Evolutionary conservation across 2,113 vertebrate genomes (phyloP).

Genomic region (Boulengeromyrus knoepffleri): DNA sequence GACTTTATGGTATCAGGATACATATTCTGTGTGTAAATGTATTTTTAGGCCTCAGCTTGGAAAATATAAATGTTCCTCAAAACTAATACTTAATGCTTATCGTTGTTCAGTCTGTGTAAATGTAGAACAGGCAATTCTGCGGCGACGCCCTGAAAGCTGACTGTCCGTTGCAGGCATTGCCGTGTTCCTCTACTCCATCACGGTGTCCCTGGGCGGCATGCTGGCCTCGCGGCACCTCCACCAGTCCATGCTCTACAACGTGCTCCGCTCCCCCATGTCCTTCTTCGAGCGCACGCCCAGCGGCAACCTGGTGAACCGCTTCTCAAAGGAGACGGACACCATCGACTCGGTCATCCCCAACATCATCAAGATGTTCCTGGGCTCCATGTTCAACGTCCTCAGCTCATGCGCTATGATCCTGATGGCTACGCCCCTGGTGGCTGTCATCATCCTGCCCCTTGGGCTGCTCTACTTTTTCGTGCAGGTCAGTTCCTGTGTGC

Average conservation of each 20-base stretch:
- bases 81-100: background rate
- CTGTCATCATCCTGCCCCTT: slow-evolving; percentile 75
- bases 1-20: background rate
- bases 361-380: slow-evolving; percentile 95
- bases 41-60: background rate
- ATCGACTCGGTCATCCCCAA: slow-evolving; percentile 84
- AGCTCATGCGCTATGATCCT: slow-evolving; percentile 79
- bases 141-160: background rate
- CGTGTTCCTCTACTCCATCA: slow-evolving; percentile 82
- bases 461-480: slow-evolving; percentile 86
- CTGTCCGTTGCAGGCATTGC: slow-evolving; percentile 62
- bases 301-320: slow-evolving; percentile 92
- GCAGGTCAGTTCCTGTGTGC: slow-evolving; percentile 64
- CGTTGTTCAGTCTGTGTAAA: background rate
- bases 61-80: background rate
- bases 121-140: background rate
- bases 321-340: slow-evolving; percentile 90
- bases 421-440: slow-evolving; percentile 77
- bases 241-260: slow-evolving; percentile 70
- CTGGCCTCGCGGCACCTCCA: slow-evolving; percentile 81
- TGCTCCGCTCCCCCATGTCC: slow-evolving; percentile 85
- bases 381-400: slow-evolving; percentile 79
- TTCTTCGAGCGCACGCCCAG: slow-evolving; percentile 95
- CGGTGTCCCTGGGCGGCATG: slow-evolving; percentile 82
- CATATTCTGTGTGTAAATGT: background rate